Evolutionary conservation across 2,797 vertebrate genomes (phyloP).

Genomic region (Xiphorhynchus erythropygius): DNA sequence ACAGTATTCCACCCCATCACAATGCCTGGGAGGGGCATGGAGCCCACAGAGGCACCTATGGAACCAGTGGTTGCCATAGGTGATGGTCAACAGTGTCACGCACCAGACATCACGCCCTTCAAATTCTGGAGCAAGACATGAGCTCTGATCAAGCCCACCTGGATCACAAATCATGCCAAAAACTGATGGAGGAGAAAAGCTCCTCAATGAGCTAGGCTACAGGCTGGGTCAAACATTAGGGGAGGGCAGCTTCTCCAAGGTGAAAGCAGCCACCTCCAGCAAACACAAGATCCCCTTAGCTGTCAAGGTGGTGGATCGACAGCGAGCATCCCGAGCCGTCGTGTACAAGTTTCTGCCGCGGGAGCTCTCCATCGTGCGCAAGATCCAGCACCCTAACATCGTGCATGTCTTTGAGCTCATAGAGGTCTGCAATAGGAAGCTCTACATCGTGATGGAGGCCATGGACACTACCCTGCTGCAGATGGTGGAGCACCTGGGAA

Average conservation of each 20-base stretch:
- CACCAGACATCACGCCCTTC: slow-evolving; percentile 43
- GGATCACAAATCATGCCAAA: slow-evolving; percentile 20
- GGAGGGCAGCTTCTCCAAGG: slow-evolving; percentile 82
- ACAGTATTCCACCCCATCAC: neutral
- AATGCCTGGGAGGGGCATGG: neutral
- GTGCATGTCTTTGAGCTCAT: slow-evolving; percentile 77
- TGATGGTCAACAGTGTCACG: slow-evolving; percentile 17
- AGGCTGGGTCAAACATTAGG: slow-evolving; percentile 73
- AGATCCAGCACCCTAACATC: slow-evolving; percentile 78
- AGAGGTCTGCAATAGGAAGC: slow-evolving; percentile 72
- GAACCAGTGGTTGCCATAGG: neutral
- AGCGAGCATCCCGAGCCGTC: slow-evolving; percentile 56
- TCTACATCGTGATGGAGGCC: slow-evolving; percentile 83
- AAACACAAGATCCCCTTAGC: slow-evolving; percentile 77
- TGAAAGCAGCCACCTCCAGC: slow-evolving; percentile 78
- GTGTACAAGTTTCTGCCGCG: slow-evolving; percentile 79
- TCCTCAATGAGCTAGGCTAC: slow-evolving; percentile 77
- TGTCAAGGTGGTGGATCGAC: slow-evolving; percentile 81
- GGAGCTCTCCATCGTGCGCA: slow-evolving; percentile 75
- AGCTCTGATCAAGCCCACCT: neutral
- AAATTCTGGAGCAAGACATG: slow-evolving; percentile 25
- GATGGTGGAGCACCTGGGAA: slow-evolving; percentile 68
- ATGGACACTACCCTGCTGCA: slow-evolving; percentile 77
- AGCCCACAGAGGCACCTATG: neutral
- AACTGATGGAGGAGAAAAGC: slow-evolving; percentile 60